Evolutionary conservation across 2,113 vertebrate species (phyloP).

Genomic region (Loxodonta africana): DNA sequence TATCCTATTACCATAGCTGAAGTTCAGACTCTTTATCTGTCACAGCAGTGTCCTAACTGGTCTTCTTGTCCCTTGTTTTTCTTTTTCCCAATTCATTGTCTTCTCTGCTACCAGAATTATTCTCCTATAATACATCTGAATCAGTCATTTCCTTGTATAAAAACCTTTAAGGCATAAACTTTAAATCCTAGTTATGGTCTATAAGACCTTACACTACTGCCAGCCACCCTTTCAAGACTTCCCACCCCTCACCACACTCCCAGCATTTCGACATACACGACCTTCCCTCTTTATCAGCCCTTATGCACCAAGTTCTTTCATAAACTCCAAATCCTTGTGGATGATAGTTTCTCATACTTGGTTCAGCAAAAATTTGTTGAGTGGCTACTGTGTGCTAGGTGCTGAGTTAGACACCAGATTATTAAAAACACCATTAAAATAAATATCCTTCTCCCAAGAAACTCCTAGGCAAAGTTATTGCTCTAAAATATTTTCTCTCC

Average conservation of each 20-base stretch:
- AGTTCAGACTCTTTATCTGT: neutral
- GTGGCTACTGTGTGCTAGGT: neutral
- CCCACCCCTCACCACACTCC: rapidly evolving
- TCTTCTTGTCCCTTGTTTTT: neutral
- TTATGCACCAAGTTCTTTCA: neutral
- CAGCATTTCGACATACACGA: neutral
- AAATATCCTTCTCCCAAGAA: neutral
- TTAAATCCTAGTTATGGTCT: neutral
- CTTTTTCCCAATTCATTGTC: neutral
- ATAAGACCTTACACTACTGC: neutral
- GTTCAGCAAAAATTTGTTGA: constrained; percentile 18
- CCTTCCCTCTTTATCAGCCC: neutral
- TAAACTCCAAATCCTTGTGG: neutral
- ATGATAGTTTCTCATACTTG: neutral
- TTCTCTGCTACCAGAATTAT: neutral
- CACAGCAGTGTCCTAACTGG: neutral
- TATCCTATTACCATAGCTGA: neutral
- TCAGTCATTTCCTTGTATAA: neutral
- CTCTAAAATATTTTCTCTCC: neutral
- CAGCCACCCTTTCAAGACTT: neutral
- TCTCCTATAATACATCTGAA: neutral
- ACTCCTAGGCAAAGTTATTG: neutral
- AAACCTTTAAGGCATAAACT: neutral
- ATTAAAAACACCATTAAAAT: neutral
- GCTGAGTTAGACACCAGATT: neutral